Evolutionary conservation across 2,888 invertebrate species (phyloP).

Genomic region (Petrophora chlorosata): DNA sequence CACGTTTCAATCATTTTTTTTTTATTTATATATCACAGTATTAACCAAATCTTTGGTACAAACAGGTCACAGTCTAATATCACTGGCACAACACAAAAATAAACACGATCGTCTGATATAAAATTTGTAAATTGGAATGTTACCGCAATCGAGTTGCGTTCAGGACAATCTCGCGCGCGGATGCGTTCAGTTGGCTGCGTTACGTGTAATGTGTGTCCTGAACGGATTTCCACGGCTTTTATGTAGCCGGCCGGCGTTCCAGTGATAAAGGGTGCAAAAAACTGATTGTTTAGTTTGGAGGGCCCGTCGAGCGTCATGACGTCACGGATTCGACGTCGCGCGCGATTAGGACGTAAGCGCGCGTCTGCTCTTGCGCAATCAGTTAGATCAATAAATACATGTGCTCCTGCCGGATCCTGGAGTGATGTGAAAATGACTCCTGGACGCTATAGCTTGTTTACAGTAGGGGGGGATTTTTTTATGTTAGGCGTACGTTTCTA

Average conservation of each 20-base stretch:
- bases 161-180: constrained; percentile 59
- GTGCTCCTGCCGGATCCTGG: constrained; percentile 71
- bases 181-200: constrained; percentile 75
- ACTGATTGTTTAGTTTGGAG: constrained; percentile 76
- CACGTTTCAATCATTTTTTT: constrained; percentile 59
- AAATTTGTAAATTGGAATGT: constrained; percentile 45
- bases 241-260: constrained; percentile 73
- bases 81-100: constrained; percentile 55
- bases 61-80: constrained; percentile 69
- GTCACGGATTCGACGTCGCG: constrained; percentile 73
- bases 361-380: constrained; percentile 74
- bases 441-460: constrained; percentile 27
- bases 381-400: constrained; percentile 77
- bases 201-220: constrained; percentile 79
- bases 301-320: constrained; percentile 65
- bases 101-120: constrained; percentile 30
- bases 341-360: constrained; percentile 64
- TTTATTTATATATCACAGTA: constrained; percentile 41
- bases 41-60: too few relatives aligned
- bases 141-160: constrained; percentile 48
- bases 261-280: constrained; percentile 82
- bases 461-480: constrained; percentile 23
- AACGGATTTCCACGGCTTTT: constrained; percentile 79
- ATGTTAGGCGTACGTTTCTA: constrained; percentile 14
- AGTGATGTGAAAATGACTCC: constrained; percentile 68